Evolutionary conservation across 1,140 invertebrate genomes (phyloP), one percentile per base, ranked within the genome.

Genomic region (Solenopsis invicta): DNA sequence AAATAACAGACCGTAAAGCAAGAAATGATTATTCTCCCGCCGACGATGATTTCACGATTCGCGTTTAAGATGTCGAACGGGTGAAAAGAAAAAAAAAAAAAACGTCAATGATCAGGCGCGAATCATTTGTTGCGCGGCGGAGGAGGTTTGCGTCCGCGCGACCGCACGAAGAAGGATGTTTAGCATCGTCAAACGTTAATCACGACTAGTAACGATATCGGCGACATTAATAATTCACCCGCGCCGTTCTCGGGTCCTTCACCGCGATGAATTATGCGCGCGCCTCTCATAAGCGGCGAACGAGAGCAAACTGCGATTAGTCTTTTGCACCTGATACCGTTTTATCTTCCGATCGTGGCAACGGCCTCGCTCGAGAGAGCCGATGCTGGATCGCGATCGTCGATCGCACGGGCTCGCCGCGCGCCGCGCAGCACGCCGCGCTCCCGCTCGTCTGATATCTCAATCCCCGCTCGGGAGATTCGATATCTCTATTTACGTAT

Each of bases 261-360:
- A 37, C 13, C 54, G 41, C 80, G 45, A 74, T 84, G 80, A 84
- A 84, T 84, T 84, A 84, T 84, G 69, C 54, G 29, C 67, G 37
- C 69, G 54, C 80, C 48, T 74, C 80, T 84, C 80, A 84, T 84
- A 74, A 84, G 69, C 69, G 52, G 67, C 69, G 48, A 84, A 84
- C 69, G 80, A 84, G 80, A 84, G 80, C 72, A 84, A 74, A 74
- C 80, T 84, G 52, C 80, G 80, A 74, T 84, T 74, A 84, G 80
- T 84, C 80, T 84, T 74, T 84, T 41, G 80, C 69, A 84, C 80
- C 69, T 84, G 80, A 84, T 84, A 56, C 80, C 80, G 80, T 84
- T 84, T 84, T 84, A 84, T 84, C 80, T 84, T 45, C 48, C 72
- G 52, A 86, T 86, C 86, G 82, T 87, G 81, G 54, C 72, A 84